A percentile compares a stretch with the other conserved stretches of the same genome.
These are phyloP conservation scores for Macaria liturata DNA, from an alignment of 2,888 invertebrate species.

Conservation along the genomic window DNA sequence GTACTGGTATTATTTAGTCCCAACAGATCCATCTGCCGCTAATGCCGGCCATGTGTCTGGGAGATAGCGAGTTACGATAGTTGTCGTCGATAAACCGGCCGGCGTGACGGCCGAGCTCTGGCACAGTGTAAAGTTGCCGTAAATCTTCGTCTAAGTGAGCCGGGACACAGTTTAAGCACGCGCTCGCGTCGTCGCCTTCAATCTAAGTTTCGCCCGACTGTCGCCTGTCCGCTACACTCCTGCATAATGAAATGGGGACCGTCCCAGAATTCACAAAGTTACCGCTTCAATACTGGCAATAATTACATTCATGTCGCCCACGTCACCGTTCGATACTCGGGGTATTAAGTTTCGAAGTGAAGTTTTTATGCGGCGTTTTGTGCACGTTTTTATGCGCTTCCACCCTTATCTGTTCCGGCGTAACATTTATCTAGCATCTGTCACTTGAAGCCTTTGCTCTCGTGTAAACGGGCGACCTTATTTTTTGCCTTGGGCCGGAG, in stretches of 20 bases:
- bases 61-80: constrained; percentile 19
- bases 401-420: constrained; percentile 71
- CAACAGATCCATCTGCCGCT: constrained; percentile 2
- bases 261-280: constrained; percentile 64
- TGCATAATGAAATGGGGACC: constrained; percentile 76
- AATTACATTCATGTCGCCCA: constrained; percentile 62
- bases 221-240: constrained; percentile 69
- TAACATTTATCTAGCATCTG: constrained; percentile 81
- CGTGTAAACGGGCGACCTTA: constrained; percentile 79
- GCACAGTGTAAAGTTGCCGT: constrained; percentile 60
- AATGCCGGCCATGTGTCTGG: constrained; percentile 9
- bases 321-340: constrained; percentile 41
- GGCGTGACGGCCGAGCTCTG: constrained; percentile 35
- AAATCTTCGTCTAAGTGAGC: constrained; percentile 71
- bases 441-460: constrained; percentile 79
- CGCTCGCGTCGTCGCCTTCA: constrained; percentile 75
- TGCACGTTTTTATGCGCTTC: constrained; percentile 60
- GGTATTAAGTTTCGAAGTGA: constrained; percentile 43
- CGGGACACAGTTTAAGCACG: constrained; percentile 76
- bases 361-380: constrained; percentile 53
- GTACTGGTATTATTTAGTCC: constrained; percentile 4
- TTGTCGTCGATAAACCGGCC: constrained; percentile 35
- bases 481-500: constrained; percentile 76
- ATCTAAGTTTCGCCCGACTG: constrained; percentile 76
- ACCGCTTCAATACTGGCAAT: constrained; percentile 62